Evolutionary conservation across 2,797 vertebrate genomes (phyloP).

Genomic region (Molossus molossus): DNA sequence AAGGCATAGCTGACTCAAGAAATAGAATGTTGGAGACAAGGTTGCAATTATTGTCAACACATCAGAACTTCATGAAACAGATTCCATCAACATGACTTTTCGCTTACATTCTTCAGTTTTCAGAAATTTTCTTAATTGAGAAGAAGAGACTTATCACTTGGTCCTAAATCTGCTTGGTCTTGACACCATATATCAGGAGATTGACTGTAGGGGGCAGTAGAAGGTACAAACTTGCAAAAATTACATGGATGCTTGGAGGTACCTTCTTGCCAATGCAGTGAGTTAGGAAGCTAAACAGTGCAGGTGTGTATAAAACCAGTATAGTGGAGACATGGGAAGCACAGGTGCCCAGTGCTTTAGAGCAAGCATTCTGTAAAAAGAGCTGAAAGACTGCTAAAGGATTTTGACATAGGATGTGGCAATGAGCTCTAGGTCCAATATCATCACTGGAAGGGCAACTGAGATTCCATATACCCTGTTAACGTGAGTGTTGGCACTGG

Average conservation of each 20-base stretch:
- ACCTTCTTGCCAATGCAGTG: constrained; percentile 81
- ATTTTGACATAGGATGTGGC: constrained; percentile 90
- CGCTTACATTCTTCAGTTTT: background rate
- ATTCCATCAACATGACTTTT: background rate
- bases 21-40: background rate
- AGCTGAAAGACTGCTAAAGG: constrained; percentile 71
- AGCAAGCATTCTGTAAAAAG: constrained; percentile 72
- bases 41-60: background rate
- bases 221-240: constrained; percentile 78
- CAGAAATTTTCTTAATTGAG: constrained; percentile 31
- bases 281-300: constrained; percentile 82
- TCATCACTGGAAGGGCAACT: constrained; percentile 71
- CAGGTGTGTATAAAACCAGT: constrained; percentile 78
- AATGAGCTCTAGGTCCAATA: constrained; percentile 83
- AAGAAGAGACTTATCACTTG: constrained; percentile 16
- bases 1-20: background rate
- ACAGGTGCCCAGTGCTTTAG: constrained; percentile 78
- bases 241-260: constrained; percentile 71
- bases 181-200: constrained; percentile 77
- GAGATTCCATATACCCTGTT: constrained; percentile 90
- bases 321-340: constrained; percentile 79
- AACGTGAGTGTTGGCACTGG: constrained; percentile 86
- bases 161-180: constrained; percentile 81
- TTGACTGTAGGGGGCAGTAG: constrained; percentile 71
- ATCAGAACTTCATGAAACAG: background rate